phyloP scores from a whole-genome alignment of 2,888 invertebrate genomes.

The Zaprionus lineosus region DNA sequence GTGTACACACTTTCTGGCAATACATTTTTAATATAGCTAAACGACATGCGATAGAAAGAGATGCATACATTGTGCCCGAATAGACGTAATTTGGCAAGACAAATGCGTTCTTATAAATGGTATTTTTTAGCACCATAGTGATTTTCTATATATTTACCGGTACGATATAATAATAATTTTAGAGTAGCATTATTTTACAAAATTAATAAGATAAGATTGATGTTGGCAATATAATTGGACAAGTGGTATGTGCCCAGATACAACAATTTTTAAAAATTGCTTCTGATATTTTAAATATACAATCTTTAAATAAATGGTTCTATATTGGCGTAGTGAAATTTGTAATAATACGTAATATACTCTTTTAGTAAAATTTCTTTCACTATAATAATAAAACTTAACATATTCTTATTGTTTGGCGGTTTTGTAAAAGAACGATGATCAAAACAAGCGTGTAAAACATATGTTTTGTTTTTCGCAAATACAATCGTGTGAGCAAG shows the following conservation, averaged over 20 bases:
- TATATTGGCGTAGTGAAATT: too few species aligned
- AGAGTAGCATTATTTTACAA: not conserved
- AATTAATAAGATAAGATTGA: not conserved
- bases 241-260: too few species aligned
- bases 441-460: conserved; percentile 61
- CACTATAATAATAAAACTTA: not conserved
- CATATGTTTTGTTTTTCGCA: conserved; percentile 52
- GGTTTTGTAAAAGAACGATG: conserved; percentile 8
- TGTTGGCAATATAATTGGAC: too few species aligned
- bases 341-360: not conserved
- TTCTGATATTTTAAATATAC: too few species aligned
- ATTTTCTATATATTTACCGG: not conserved
- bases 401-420: conserved; percentile 12
- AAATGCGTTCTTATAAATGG: conserved; percentile 15
- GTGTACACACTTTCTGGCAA: conserved; percentile 47
- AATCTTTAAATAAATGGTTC: too few species aligned
- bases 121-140: conserved; percentile 47
- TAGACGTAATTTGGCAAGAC: conserved; percentile 26
- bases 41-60: conserved; percentile 29
- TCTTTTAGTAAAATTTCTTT: not conserved
- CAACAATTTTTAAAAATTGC: too few species aligned
- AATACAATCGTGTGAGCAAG: conserved; percentile 42
- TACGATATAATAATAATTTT: not conserved
- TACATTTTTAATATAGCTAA: not conserved
- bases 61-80: conserved; percentile 7